Conservation (phyloP, 2,113 vertebrate species). For the Malurus cyaneus region DNA sequence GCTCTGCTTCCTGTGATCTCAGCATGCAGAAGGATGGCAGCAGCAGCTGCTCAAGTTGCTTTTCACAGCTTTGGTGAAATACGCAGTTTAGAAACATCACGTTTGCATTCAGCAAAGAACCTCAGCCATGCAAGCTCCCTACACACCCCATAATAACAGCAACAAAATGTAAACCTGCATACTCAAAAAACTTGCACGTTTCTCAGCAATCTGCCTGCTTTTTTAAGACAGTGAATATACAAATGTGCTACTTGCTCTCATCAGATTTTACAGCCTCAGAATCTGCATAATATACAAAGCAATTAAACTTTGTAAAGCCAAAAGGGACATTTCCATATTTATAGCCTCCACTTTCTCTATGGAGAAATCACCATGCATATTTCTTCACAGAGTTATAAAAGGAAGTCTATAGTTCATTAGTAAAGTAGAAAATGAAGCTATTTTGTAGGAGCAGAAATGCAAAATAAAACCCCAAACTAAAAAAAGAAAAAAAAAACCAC, state of each 20-base stretch:
- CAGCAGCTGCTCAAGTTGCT: not conserved
- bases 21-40: not conserved
- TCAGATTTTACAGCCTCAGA: conserved; percentile 22
- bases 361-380: conserved; percentile 9
- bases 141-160: not conserved
- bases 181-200: not conserved
- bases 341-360: not conserved
- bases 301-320: conserved; percentile 36
- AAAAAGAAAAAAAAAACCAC: not conserved
- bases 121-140: not conserved
- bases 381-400: conserved; percentile 28
- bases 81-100: not conserved
- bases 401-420: not conserved
- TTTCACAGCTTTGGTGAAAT: not conserved
- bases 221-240: not conserved
- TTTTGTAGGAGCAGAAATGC: not conserved
- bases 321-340: conserved; percentile 36
- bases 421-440: not conserved
- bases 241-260: not conserved
- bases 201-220: not conserved
- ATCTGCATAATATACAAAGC: conserved; percentile 27
- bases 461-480: not conserved
- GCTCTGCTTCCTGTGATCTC: not conserved
- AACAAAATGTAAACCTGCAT: not conserved
- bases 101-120: not conserved